A percentile compares a stretch with the other conserved stretches of the same genome.
phyloP scores from a whole-genome alignment of 2,797 vertebrate genomes.

The Chaetophractus vellerosus region DNA sequence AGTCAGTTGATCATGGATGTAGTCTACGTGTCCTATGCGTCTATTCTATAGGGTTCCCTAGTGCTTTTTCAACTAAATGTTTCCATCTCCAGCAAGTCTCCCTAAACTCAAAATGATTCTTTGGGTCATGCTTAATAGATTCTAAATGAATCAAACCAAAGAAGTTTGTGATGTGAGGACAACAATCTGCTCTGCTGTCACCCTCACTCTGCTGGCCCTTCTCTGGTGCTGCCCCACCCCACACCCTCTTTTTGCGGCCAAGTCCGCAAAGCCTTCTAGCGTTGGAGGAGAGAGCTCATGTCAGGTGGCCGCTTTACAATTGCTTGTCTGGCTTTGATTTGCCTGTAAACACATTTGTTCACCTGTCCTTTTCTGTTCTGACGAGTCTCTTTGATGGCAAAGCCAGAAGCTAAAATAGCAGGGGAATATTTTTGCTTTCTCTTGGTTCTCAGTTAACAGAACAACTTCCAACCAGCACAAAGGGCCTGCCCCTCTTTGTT shows the following conservation, averaged over 20 bases:
- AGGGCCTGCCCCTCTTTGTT: not conserved
- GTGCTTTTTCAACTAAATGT: not conserved
- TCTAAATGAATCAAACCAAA: not conserved
- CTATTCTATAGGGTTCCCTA: no score
- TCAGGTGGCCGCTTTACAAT: not conserved
- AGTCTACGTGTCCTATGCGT: no score
- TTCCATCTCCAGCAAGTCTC: not conserved
- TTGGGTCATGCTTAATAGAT: not conserved
- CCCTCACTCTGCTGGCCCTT: not conserved
- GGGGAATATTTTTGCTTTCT: not conserved
- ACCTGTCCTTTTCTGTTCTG: not conserved
- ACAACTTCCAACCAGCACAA: not conserved
- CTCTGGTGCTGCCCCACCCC: not conserved
- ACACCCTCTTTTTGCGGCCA: not conserved
- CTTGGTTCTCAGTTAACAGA: not conserved
- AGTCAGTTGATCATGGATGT: no score
- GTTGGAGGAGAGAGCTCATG: not conserved
- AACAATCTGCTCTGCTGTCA: rapidly evolving
- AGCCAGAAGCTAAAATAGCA: constrained; percentile 1
- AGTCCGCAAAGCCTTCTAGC: not conserved
- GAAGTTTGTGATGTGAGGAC: rapidly evolving
- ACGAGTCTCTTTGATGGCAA: not conserved
- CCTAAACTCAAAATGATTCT: not conserved
- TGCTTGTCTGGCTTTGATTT: not conserved
- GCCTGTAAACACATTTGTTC: rapidly evolving